These are phyloP conservation scores for Drosophila rhopaloa DNA, from an alignment of 1,140 invertebrate species.

Conservation along the genomic window DNA sequence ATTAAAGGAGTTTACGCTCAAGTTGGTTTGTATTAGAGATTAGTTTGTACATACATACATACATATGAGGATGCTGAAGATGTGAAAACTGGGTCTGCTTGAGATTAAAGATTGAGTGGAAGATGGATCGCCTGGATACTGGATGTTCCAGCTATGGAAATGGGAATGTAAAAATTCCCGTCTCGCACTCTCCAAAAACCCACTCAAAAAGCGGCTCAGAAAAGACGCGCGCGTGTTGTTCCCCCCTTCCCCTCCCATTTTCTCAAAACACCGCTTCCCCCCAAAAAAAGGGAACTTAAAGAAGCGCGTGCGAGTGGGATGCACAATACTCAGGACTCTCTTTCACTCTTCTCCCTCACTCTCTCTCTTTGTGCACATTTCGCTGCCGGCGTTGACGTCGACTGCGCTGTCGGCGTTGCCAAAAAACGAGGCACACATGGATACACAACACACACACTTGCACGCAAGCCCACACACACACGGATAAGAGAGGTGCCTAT, in stretches of 20 bases:
- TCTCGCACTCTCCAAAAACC: conserved; percentile 12
- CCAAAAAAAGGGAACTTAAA: background rate
- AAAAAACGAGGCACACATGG: conserved; percentile 25
- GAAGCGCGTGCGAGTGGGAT: conserved; percentile 16
- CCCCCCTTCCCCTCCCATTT: background rate
- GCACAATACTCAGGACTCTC: conserved; percentile 21
- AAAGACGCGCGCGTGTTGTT: conserved; percentile 44
- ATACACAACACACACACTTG: conserved; percentile 5
- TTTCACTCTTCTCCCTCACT: background rate
- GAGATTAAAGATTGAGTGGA: background rate
- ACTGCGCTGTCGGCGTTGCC: conserved; percentile 38
- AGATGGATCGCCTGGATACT: conserved; percentile 2
- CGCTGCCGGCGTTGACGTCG: conserved; percentile 24
- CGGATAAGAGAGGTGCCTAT: background rate
- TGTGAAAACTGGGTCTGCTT: background rate
- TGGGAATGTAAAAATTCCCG: conserved; percentile 9
- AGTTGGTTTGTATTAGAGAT: no score
- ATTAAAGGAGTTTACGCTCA: no score
- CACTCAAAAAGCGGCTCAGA: conserved; percentile 48
- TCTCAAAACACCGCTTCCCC: background rate
- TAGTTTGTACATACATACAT: no score
- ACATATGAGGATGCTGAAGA: no score
- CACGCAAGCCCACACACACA: background rate
- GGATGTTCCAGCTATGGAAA: conserved; percentile 21
- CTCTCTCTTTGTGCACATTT: background rate